Evolutionary conservation across 2,113 vertebrate genomes (phyloP), one percentile per base, ranked within the genome.

Genomic region (Sphaerodactylus townsendi): DNA sequence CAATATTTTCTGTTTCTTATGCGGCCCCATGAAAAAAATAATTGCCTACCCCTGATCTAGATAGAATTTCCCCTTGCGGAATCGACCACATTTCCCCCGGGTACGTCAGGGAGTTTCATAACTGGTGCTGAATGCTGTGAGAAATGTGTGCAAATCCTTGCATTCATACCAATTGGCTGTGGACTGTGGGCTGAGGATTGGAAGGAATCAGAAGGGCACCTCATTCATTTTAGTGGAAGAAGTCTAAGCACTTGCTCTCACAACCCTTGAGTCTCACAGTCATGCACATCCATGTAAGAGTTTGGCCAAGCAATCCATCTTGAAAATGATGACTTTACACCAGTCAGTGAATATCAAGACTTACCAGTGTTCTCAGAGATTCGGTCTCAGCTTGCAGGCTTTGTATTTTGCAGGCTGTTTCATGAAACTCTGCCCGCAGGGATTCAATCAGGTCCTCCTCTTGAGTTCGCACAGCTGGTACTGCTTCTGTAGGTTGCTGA

Each of bases 341-440:
- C 79, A 7, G 2, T n/a, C 79, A 79, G 83, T 82, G n/a, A 2
- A 65, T 50, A 7, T 68, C 30, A 35, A 62, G 66, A 87, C 94
- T 90, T 93, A 99, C 98, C 97, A 99, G 95, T 1, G 98, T 98
- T 94, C 97, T 96, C 87, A 98, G 89, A 39, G 98, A 99, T 92
- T 99, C 98, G 0, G 95, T 98, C 95, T 99, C 98, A 0, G 97
- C 98, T 94, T 98, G 97, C 78, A 99, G 93, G 91, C 96, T 98
- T 95, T 99, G 98, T 86, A 98, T 97, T 94, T 97, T 97, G 89
- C 97, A 96, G 2, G 97, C 94, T 0, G 96, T 95, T 37, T 97
- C 95, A 5, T 95, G 96, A 74, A 97, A 96, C 84, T 99, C 97
- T 0, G 94, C 89, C 92, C 98, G 97, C 90, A 99, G 96, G 2